Conservation (phyloP, 2,888 invertebrate genomes). For the Adelognathus sp. region DNA sequence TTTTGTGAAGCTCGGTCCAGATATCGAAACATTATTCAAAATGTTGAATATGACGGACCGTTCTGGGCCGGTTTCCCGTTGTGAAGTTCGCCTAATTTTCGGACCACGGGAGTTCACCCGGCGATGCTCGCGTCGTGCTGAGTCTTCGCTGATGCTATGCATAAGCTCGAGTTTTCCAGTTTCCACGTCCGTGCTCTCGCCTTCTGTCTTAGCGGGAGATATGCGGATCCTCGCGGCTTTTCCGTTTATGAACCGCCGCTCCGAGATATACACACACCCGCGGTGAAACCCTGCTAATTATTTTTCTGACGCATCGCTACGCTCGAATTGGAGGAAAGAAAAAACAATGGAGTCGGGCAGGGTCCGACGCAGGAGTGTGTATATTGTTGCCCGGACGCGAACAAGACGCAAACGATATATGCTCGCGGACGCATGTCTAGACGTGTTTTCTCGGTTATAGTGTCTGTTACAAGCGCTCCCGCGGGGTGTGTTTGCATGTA, state of each 20-base stretch:
- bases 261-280: slow-evolving; percentile 24
- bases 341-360: not conserved
- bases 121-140: slow-evolving; percentile 22
- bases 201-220: slow-evolving; percentile 44
- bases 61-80: slow-evolving; percentile 39
- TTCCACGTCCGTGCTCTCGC: not conserved
- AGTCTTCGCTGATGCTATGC: not conserved
- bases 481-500: slow-evolving; percentile 52
- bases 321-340: slow-evolving; percentile 5
- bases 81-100: slow-evolving; percentile 42
- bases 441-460: slow-evolving; percentile 37
- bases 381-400: not conserved
- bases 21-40: slow-evolving; percentile 54
- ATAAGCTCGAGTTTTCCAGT: slow-evolving; percentile 13
- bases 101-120: slow-evolving; percentile 39
- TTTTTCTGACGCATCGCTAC: slow-evolving; percentile 37
- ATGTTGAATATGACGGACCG: slow-evolving; percentile 7
- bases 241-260: not conserved
- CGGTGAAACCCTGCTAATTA: slow-evolving; percentile 53
- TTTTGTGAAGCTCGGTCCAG: slow-evolving; percentile 6
- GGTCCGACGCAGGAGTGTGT: not conserved
- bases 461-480: slow-evolving; percentile 50
- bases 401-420: slow-evolving; percentile 1
- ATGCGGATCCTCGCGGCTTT: slow-evolving; percentile 3
- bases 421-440: slow-evolving; percentile 37